Base-by-base conservation (phyloP, 2,888 invertebrate species). In the Dascillus cervinus region DNA sequence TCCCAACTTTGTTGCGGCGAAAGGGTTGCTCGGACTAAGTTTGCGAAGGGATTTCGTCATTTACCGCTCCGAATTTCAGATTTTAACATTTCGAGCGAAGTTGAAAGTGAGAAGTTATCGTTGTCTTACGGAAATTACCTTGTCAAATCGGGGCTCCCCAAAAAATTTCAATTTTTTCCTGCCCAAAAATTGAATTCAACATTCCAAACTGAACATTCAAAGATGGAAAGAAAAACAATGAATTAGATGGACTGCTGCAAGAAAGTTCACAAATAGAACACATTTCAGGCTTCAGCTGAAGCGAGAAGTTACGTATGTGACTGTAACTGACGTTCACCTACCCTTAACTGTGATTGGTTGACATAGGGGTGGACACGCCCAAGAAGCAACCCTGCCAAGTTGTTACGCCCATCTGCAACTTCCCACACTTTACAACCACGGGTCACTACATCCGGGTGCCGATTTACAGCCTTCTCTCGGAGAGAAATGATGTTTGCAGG, bases 401-500 rank as follows among this genome's bases (percentile, higher is more conserved):
- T 58, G 62, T 60, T 62, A 59, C 62, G 62, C 64, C 63, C 62
- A 58, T 49, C 53, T 61, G 60, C 55, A 45, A 46, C 46, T 63
- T 64, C 62, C 58, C 62, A 62, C 62, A 61, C 62, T 62, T 62
- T 58, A 61, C 60, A 60, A 59, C 58, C 53, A 58, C 57, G 59
- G 62, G 60, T 62, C 62, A 63, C 55, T 58, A 55, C 50, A 51
- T 58, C 48, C 51, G 50, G 53, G 48, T 52, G 49, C 54, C 56
- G 58, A 60, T 60, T 61, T 60, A 58, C 55, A 52, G 55, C 49
- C 22, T 35, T 37, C 34, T n/a, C n/a, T 36, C 45, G 34, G 25
- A 31, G 33, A 41, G 41, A 43, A 46, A 46, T 44, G 37, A 39
- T 45, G 37, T 46, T 39, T 41, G 37, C 44, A 26, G 21, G 32